These are phyloP conservation scores for Lasaia peninsularis DNA, from an alignment of 1,140 invertebrate genomes.

Conservation along the genomic window DNA sequence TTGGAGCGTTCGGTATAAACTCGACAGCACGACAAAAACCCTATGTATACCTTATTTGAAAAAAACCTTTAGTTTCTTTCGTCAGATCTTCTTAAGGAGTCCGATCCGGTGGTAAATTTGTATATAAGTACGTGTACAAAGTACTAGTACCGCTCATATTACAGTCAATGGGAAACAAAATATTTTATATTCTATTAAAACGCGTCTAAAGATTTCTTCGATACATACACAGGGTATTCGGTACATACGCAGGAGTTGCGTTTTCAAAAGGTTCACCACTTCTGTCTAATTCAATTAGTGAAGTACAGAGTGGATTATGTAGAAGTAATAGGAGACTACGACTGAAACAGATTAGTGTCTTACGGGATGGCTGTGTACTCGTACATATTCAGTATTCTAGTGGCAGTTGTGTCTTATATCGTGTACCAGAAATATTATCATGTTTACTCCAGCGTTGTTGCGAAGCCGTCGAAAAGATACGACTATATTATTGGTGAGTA, in stretches of 20 bases:
- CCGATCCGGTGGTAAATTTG: too few relatives aligned
- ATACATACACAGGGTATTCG: too few relatives aligned
- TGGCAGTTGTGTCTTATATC: slow-evolving; percentile 47
- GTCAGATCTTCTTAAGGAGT: too few relatives aligned
- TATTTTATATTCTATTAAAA: too few relatives aligned
- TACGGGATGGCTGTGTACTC: slow-evolving; percentile 41
- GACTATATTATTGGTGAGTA: slow-evolving; percentile 71
- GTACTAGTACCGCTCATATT: too few relatives aligned
- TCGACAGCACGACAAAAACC: too few relatives aligned
- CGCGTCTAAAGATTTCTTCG: too few relatives aligned
- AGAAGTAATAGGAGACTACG: slow-evolving; percentile 19
- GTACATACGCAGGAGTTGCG: background rate
- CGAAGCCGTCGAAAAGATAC: slow-evolving; percentile 54
- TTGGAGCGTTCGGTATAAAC: too few relatives aligned
- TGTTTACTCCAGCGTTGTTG: slow-evolving; percentile 48
- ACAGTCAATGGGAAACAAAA: too few relatives aligned
- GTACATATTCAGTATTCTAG: slow-evolving; percentile 42
- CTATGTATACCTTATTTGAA: too few relatives aligned
- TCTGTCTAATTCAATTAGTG: slow-evolving; percentile 62
- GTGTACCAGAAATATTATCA: slow-evolving; percentile 55
- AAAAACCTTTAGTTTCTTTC: too few relatives aligned
- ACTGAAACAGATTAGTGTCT: slow-evolving; percentile 2
- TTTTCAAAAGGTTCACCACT: slow-evolving; percentile 35
- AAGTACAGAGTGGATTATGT: slow-evolving; percentile 34
- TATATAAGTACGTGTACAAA: too few relatives aligned